phyloP scores from a whole-genome alignment of 2,113 vertebrate genomes.

The Rallus limicola region DNA sequence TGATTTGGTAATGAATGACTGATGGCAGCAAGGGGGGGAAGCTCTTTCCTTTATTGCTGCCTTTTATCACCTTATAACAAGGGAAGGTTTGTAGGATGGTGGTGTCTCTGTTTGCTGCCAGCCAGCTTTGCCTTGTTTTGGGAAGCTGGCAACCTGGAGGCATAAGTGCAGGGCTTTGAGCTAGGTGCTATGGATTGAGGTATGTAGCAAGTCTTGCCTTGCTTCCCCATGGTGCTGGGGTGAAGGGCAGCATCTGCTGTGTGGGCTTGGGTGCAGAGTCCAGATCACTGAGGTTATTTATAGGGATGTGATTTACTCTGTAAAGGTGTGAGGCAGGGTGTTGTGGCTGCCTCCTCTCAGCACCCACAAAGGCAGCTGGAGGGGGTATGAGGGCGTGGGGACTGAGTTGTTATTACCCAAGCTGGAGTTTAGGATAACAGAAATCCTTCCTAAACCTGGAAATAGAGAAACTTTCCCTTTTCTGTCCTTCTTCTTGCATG shows the following conservation, averaged over 20 bases:
- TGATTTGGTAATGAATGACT: not conserved
- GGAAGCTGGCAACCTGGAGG: not conserved
- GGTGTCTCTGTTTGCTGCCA: not conserved
- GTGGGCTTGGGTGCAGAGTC: not conserved
- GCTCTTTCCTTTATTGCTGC: not conserved
- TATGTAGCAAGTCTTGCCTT: no score
- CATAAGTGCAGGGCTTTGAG: accelerated
- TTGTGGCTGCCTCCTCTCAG: accelerated
- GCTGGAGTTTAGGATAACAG: not conserved
- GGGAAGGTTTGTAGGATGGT: accelerated
- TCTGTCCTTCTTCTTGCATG: not conserved
- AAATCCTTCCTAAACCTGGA: not conserved
- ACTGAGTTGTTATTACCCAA: not conserved
- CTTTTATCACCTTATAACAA: not conserved
- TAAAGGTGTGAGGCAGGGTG: not conserved
- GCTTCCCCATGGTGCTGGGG: accelerated
- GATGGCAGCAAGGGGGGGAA: not conserved
- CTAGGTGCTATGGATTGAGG: not conserved
- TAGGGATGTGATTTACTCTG: accelerated
- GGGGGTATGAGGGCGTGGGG: not conserved
- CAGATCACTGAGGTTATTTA: not conserved
- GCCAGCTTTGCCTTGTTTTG: not conserved
- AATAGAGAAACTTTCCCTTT: not conserved
- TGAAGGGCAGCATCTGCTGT: not conserved
- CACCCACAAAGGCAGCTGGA: not conserved